Evolutionary conservation across 2,797 vertebrate genomes (phyloP), one percentile per base, ranked within the genome.

Genomic region (Columba guinea): DNA sequence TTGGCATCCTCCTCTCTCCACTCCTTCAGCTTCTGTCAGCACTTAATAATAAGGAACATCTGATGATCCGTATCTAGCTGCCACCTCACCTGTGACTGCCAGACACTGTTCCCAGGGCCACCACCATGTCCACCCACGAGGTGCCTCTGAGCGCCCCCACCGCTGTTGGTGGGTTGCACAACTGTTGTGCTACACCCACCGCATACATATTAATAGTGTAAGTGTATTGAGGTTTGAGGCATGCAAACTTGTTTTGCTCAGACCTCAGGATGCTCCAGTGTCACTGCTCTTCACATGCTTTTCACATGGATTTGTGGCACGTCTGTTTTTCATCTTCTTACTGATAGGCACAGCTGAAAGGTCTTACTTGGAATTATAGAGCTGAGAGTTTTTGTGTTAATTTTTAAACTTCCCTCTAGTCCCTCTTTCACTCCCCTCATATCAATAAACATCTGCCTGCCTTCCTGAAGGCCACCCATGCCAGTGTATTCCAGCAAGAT

Each of bases 401-500:
- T 97, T 93, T 96, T 98, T 97, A 97, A 96, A 92, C 97, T 77
- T 68, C 10, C 35, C 51, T 49, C 69, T 68, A 34, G 35, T 78
- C 44, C 59, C 59, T 59, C 48, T 46, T 56, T 64, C 48, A 63
- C 71, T 89, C 34, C 77, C 30, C 84, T 91, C 91, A 52, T 77
- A 83, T 62, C 44, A 82, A 84, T 87, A 84, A 92, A 90, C 68
- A 94, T 84, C 96, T 93, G 68, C 82, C 84, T 93, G 28, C 65
- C 79, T 91, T 87, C 87, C 88, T 63, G 46, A 88, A 93, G 96
- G 95, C 93, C 65, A 93, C 84, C 78, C 78, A 34, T 93, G 55
- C 97, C 83, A 93, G 97, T 30, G 35, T 86, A 93, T 85, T 97
- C 97, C 94, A 96, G 98, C 84, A 90, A 89, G 84, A 96, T 96